Evolutionary conservation across 2,113 vertebrate genomes (phyloP), one percentile per base, ranked within the genome.

Genomic region (Bos javanicus): DNA sequence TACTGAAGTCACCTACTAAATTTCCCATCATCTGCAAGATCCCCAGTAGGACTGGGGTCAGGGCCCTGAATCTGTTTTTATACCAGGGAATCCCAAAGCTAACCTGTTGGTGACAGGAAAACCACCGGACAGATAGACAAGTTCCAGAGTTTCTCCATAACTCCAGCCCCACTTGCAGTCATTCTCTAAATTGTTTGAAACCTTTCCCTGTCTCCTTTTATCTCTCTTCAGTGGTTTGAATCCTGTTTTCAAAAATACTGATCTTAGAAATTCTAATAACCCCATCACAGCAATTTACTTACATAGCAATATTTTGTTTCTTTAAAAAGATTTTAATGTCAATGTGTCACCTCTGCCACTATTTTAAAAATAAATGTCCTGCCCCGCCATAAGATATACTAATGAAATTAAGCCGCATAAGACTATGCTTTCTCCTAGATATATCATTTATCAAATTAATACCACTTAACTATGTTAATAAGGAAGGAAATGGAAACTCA

Each of bases 381-480:
- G 1, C 2, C 7, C 4, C 48, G 36, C 89, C 19, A 71, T 25
- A 56, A 92, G 19, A 71, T 5, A 57, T 15, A 64, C 2, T 26
- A 71, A 57, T 50, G 26, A 88, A 91, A 87, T 57, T 6, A 57
- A 48, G 78, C 0, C 54, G 8, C 0, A 36, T 89, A 10, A 85
- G 3, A 46, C 1, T 91, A 67, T 90, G 71, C 13, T 46, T 80
- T 80, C 25, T 50, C 50, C 28, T 85, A 92, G 23, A 57, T 36
- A 89, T 93, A 87, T 28, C 11, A 2, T 19, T 97, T 81, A 85
- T 85, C 17, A 85, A 92, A 83, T 93, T 59, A 84, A 50, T 62
- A 43, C 62, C 21, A 57, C 14, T 36, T 93, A 57, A 90, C 23
- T 71, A 74, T 74, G 21, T 43, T 74, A 74, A 43, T 74, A 43